phyloP scores from a whole-genome alignment of 2,888 invertebrate genomes.

The Steinernema carpocapsae region DNA sequence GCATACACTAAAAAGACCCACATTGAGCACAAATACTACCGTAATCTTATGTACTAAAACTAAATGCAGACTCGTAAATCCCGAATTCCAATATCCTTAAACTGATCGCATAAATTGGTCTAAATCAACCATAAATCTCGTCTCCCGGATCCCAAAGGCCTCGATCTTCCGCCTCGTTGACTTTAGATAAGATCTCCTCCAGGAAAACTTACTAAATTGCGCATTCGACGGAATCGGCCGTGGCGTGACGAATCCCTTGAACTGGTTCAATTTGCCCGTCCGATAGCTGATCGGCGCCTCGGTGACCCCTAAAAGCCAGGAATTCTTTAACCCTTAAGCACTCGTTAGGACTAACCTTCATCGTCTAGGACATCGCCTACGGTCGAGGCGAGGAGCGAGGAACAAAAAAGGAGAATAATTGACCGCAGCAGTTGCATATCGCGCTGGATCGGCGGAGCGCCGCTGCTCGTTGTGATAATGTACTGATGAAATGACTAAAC shows the following conservation, averaged over 20 bases:
- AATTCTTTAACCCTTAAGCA: not conserved
- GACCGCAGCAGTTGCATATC: slow-evolving; percentile 34
- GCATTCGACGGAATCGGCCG: slow-evolving; percentile 56
- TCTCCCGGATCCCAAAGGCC: too few species aligned
- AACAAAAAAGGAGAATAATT: slow-evolving; percentile 34
- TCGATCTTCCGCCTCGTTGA: slow-evolving; percentile 2
- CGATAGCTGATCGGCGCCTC: slow-evolving; percentile 20
- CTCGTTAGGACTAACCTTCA: slow-evolving; percentile 13
- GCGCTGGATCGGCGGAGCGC: slow-evolving; percentile 26
- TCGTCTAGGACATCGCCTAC: not conserved
- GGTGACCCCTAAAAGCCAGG: slow-evolving; percentile 1
- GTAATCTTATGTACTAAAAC: too few species aligned
- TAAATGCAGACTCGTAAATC: slow-evolving; percentile 33
- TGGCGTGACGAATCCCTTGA: slow-evolving; percentile 63
- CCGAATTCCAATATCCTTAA: not conserved
- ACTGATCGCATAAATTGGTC: slow-evolving; percentile 7
- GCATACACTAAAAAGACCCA: slow-evolving; percentile 61
- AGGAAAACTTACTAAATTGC: slow-evolving; percentile 47
- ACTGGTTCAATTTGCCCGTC: slow-evolving; percentile 62
- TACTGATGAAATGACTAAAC: slow-evolving; percentile 34
- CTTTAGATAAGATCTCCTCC: slow-evolving; percentile 1
- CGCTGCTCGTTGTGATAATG: slow-evolving; percentile 35
- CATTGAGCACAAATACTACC: too few species aligned
- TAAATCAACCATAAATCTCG: too few species aligned
- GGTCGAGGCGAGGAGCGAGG: not conserved